These are phyloP conservation scores for Neogale vison DNA, from an alignment of 2,113 vertebrate species.

Conservation along the genomic window DNA sequence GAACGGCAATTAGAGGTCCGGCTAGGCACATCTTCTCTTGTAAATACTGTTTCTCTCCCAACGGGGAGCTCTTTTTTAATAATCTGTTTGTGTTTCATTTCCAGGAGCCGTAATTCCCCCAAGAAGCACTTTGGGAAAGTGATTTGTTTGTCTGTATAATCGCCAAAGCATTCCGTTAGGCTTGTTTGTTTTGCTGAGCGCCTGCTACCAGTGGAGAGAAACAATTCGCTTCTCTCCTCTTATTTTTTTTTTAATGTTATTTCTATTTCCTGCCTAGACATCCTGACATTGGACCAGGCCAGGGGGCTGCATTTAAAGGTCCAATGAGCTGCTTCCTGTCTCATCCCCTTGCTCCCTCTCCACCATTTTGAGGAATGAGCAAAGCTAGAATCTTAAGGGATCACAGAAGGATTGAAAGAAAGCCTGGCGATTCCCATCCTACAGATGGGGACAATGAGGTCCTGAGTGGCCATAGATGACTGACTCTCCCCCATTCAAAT, in stretches of 20 bases:
- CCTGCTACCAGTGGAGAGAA: constrained; percentile 70
- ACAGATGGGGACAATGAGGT: constrained; percentile 13
- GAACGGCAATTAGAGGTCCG: constrained; percentile 97
- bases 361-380: not conserved
- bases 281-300: not conserved
- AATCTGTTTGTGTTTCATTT: constrained; percentile 98
- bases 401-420: not conserved
- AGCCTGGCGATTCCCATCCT: not conserved
- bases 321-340: not conserved
- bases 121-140: constrained; percentile 95
- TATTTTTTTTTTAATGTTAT: not conserved
- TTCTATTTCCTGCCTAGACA: not conserved
- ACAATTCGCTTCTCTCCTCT: not conserved
- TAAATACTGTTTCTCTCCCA: constrained; percentile 95
- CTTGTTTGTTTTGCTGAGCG: constrained; percentile 87
- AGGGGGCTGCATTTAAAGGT: not conserved
- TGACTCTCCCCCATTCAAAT: not conserved
- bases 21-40: constrained; percentile 94
- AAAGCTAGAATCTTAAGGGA: not conserved
- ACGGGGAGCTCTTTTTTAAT: constrained; percentile 94
- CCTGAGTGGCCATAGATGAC: not conserved
- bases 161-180: constrained; percentile 89
- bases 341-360: not conserved
- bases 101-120: constrained; percentile 93
- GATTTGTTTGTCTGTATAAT: constrained; percentile 94